These are phyloP conservation scores for Cotesia chilonis DNA, from an alignment of 1,140 invertebrate genomes.

Conservation along the genomic window DNA sequence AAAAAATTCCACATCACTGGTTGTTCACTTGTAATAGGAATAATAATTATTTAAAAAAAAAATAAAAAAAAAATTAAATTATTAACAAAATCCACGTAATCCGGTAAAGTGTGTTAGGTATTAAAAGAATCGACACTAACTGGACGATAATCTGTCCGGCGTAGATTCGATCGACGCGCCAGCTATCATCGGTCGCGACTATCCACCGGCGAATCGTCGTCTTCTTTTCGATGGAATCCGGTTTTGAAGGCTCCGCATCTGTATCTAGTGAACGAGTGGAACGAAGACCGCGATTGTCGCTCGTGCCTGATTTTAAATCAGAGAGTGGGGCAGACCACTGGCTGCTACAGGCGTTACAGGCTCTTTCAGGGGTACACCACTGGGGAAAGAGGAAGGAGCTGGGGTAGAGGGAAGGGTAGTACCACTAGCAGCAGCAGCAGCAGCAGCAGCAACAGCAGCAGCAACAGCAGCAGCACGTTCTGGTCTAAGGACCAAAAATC, in stretches of 20 bases:
- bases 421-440: conserved; percentile 8
- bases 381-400: conserved; percentile 24
- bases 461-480: too few relatives aligned
- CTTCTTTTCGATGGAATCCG: conserved; percentile 60
- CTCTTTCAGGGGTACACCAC: background rate
- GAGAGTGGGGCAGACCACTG: background rate
- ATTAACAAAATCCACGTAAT: background rate
- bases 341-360: background rate
- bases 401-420: conserved; percentile 12
- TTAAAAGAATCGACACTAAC: conserved; percentile 26
- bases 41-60: background rate
- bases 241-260: background rate
- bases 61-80: background rate
- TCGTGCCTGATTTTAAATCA: background rate
- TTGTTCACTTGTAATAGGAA: too few relatives aligned
- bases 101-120: conserved; percentile 7
- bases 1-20: too few relatives aligned
- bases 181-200: conserved; percentile 67
- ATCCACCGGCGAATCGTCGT: conserved; percentile 65
- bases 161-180: conserved; percentile 64
- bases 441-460: background rate
- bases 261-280: conserved; percentile 26
- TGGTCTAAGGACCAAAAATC: too few relatives aligned
- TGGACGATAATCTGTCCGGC: conserved; percentile 18
- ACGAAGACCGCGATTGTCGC: conserved; percentile 34